Conservation (phyloP, 2,113 vertebrate species). For the Hypomesus transpacificus region DNA sequence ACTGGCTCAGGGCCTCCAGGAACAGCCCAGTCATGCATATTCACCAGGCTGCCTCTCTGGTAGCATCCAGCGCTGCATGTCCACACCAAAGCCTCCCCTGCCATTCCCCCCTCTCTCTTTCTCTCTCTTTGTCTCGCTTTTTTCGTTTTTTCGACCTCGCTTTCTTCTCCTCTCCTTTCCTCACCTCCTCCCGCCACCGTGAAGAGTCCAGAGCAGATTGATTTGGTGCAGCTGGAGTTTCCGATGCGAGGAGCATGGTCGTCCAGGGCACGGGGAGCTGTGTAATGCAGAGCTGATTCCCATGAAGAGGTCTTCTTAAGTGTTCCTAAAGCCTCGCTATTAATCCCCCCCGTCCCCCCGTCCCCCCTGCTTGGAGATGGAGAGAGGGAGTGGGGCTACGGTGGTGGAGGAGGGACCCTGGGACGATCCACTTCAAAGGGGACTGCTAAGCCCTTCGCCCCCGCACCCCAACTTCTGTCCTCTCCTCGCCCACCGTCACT, state of each 20-base stretch:
- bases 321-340: slow-evolving; percentile 44
- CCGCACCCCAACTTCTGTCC: background rate
- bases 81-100: slow-evolving; percentile 29
- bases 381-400: slow-evolving; percentile 9
- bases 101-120: background rate
- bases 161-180: background rate
- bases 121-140: background rate
- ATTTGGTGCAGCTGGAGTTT: slow-evolving; percentile 61
- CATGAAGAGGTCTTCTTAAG: slow-evolving; percentile 60
- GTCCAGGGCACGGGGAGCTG: slow-evolving; percentile 42
- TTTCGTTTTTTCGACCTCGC: slow-evolving; percentile 29
- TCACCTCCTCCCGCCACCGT: slow-evolving; percentile 16
- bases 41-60: slow-evolving; percentile 42
- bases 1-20: slow-evolving; percentile 33
- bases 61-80: slow-evolving; percentile 18
- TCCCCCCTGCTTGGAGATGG: slow-evolving; percentile 28
- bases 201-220: slow-evolving; percentile 63
- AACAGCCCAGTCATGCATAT: slow-evolving; percentile 58
- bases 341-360: slow-evolving; percentile 49
- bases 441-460: slow-evolving; percentile 42
- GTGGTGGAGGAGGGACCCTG: slow-evolving; percentile 36
- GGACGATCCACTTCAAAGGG: slow-evolving; percentile 61
- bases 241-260: slow-evolving; percentile 47
- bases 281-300: slow-evolving; percentile 57
- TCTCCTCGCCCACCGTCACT: slow-evolving; percentile 13